Percentiles rank a stretch among this genome's conserved stretches.
These are phyloP conservation scores for Sinohyriopsis cumingii DNA, from an alignment of 2,888 invertebrate species.

Conservation along the genomic window DNA sequence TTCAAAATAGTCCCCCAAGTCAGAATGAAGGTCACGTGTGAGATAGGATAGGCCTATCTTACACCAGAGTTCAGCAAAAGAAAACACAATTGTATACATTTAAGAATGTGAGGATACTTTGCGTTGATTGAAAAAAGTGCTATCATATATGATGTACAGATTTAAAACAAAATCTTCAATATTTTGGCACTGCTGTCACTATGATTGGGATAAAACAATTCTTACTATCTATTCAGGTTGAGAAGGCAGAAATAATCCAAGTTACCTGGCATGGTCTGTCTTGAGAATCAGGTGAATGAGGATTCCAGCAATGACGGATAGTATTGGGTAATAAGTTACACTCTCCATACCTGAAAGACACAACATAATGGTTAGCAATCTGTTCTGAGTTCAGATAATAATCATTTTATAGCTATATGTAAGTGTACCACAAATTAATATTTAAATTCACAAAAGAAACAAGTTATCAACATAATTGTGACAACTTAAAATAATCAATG, in stretches of 20 bases:
- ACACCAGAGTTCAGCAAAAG: too few relatives aligned
- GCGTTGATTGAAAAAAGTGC: neutral
- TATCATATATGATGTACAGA: neutral
- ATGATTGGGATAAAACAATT: too few relatives aligned
- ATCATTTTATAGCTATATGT: too few relatives aligned
- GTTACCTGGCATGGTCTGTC: slow-evolving; percentile 56
- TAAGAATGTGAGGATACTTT: neutral
- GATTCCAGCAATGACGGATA: slow-evolving; percentile 80
- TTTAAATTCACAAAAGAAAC: neutral
- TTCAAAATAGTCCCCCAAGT: too few relatives aligned
- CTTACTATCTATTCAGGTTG: too few relatives aligned
- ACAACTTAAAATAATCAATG: too few relatives aligned
- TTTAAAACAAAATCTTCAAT: neutral
- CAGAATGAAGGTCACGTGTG: too few relatives aligned
- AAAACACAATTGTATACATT: too few relatives aligned
- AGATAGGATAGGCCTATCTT: too few relatives aligned
- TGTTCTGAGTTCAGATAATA: neutral
- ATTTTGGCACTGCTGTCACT: neutral
- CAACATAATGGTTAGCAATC: neutral
- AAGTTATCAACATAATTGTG: too few relatives aligned
- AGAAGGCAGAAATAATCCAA: neutral
- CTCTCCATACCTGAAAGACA: slow-evolving; percentile 76
- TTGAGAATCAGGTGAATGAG: slow-evolving; percentile 76
- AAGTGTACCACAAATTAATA: neutral
- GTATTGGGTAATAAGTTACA: slow-evolving; percentile 80